phyloP scores from a whole-genome alignment of 2,888 invertebrate genomes.

The Drosophila meridionalis region DNA sequence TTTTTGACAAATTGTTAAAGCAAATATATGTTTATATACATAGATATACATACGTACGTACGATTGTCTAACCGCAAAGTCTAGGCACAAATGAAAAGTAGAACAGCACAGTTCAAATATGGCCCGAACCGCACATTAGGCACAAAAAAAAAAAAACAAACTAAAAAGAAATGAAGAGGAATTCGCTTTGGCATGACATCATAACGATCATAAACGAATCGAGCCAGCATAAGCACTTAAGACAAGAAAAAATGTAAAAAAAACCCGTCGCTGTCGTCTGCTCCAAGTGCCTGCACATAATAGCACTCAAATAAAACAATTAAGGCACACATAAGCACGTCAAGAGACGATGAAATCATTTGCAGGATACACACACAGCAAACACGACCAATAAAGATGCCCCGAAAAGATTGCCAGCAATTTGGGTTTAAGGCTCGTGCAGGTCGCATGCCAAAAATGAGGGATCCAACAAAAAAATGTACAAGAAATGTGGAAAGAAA shows the following conservation, averaged over 20 bases:
- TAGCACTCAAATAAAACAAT: slow-evolving; percentile 80
- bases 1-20: slow-evolving; percentile 68
- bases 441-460: slow-evolving; percentile 81
- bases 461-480: slow-evolving; percentile 32
- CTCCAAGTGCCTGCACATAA: slow-evolving; percentile 75
- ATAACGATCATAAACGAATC: slow-evolving; percentile 64
- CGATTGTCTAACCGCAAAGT: slow-evolving; percentile 65
- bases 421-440: slow-evolving; percentile 77
- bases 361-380: slow-evolving; percentile 59
- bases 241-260: slow-evolving; percentile 23
- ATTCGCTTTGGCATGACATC: slow-evolving; percentile 74
- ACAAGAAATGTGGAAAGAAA: slow-evolving; percentile 8
- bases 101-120: slow-evolving; percentile 66
- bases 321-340: slow-evolving; percentile 77
- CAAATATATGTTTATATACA: slow-evolving; percentile 49
- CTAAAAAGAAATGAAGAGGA: slow-evolving; percentile 60
- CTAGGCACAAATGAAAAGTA: slow-evolving; percentile 65
- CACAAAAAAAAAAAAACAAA: slow-evolving; percentile 36
- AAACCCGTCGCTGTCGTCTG: slow-evolving; percentile 31
- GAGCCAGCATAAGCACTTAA: slow-evolving; percentile 67
- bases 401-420: slow-evolving; percentile 72
- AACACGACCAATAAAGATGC: slow-evolving; percentile 59
- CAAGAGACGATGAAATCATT: slow-evolving; percentile 74
- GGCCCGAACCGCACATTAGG: slow-evolving; percentile 47
- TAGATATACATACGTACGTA: neutral